Conservation (phyloP, 1,140 invertebrate genomes). For the Heliothis virescens region DNA sequence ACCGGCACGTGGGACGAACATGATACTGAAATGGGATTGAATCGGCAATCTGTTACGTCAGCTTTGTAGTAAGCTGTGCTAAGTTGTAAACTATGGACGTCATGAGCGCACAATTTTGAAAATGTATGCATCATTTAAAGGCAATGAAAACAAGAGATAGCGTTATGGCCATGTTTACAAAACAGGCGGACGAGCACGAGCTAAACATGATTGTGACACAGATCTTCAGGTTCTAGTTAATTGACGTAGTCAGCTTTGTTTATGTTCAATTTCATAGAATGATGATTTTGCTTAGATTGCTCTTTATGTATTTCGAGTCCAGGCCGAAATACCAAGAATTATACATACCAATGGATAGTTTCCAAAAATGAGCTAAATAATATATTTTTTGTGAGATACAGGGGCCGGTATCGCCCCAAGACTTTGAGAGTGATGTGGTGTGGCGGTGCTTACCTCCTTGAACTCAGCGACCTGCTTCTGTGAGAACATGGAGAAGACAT, state of each 20-base stretch:
- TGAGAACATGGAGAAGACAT: conserved; percentile 98
- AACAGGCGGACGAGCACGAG: conserved; percentile 52
- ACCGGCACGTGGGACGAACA: too few relatives aligned
- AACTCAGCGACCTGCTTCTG: conserved; percentile 98
- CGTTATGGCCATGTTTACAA: conserved; percentile 55
- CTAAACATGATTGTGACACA: conserved; percentile 47
- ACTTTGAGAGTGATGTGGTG: neutral
- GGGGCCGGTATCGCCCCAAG: too few relatives aligned
- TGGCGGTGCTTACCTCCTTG: conserved; percentile 92
- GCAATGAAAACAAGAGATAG: conserved; percentile 40
- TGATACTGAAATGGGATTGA: too few relatives aligned
- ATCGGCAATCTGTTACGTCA: too few relatives aligned
- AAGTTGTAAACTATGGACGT: conserved; percentile 42
- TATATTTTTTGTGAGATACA: too few relatives aligned
- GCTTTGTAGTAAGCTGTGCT: neutral
- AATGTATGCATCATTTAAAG: conserved; percentile 35
- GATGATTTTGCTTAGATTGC: conserved; percentile 6
- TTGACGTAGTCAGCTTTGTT: conserved; percentile 20
- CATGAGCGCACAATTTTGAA: conserved; percentile 43
- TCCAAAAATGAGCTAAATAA: too few relatives aligned
- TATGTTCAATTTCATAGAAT: conserved; percentile 33
- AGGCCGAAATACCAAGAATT: neutral
- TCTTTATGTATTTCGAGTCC: neutral
- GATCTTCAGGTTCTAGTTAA: conserved; percentile 27
- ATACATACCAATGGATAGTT: neutral